A percentile compares a stretch with the other conserved stretches of the same genome.
These are phyloP conservation scores for Philaethria dido DNA, from an alignment of 2,888 invertebrate genomes.

Conservation along the genomic window DNA sequence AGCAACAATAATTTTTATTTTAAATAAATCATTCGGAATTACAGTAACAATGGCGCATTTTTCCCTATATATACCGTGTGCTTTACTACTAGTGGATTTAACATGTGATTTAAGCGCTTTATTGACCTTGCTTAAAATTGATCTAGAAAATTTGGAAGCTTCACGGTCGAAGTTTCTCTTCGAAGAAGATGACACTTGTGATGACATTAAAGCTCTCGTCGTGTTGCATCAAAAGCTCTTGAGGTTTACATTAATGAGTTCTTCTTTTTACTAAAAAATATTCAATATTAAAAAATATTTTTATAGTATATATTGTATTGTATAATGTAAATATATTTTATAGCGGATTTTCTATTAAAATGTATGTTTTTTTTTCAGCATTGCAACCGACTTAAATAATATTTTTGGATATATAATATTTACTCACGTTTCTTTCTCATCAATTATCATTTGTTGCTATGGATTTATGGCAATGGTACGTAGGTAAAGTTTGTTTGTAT, in stretches of 20 bases:
- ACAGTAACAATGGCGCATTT: slow-evolving; percentile 7
- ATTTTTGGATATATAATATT: slow-evolving; percentile 14
- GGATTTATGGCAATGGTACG: slow-evolving; percentile 20
- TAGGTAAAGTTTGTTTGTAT: neutral
- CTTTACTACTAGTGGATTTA: slow-evolving; percentile 10
- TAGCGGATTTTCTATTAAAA: too few species aligned
- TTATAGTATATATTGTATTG: too few species aligned
- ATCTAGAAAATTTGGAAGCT: neutral
- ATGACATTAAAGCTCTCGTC: slow-evolving; percentile 16
- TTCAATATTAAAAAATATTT: too few species aligned
- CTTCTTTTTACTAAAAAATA: too few species aligned
- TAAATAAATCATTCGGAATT: neutral
- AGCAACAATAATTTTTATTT: too few species aligned
- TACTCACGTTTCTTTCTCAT: slow-evolving; percentile 9
- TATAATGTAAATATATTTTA: too few species aligned
- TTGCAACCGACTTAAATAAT: slow-evolving; percentile 10
- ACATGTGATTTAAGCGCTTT: slow-evolving; percentile 11
- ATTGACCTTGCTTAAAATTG: slow-evolving; percentile 5
- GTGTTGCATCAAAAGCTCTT: neutral
- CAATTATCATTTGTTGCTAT: slow-evolving; percentile 17
- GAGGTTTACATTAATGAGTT: slow-evolving; percentile 2
- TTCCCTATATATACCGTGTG: slow-evolving; percentile 10
- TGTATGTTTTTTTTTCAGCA: slow-evolving; percentile 13
- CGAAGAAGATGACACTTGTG: neutral
- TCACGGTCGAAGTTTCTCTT: neutral